These are phyloP conservation scores for Rhogogaster chlorosoma DNA, from an alignment of 2,888 invertebrate species.

Conservation along the genomic window DNA sequence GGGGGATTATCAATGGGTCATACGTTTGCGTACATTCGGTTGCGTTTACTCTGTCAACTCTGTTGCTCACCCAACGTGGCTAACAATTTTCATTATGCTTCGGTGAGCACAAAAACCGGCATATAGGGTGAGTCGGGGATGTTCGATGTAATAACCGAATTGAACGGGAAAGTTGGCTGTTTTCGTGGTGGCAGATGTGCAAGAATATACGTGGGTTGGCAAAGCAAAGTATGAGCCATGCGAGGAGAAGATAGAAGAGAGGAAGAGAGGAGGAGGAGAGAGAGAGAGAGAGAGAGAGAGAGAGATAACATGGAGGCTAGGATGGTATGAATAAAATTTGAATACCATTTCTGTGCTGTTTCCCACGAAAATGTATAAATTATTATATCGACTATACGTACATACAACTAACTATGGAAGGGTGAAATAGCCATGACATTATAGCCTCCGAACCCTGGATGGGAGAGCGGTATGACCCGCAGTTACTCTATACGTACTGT, in stretches of 20 bases:
- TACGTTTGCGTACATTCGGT: too few relatives aligned
- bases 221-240: constrained; percentile 15
- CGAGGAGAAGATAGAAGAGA: background rate
- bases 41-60: background rate
- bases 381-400: background rate
- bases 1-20: constrained; percentile 16
- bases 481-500: background rate
- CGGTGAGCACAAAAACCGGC: constrained; percentile 15
- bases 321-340: constrained; percentile 58
- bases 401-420: background rate
- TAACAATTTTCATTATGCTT: constrained; percentile 17
- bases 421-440: constrained; percentile 7
- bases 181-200: constrained; percentile 32
- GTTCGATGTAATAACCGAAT: background rate
- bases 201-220: constrained; percentile 6
- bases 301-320: constrained; percentile 43
- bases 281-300: background rate
- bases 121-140: constrained; percentile 3
- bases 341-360: constrained; percentile 52
- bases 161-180: constrained; percentile 6
- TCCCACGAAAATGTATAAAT: constrained; percentile 18
- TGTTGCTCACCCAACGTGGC: background rate
- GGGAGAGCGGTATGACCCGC: background rate
- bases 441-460: background rate
- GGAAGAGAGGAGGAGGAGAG: background rate